Evolutionary conservation across 2,797 vertebrate species (phyloP).

Genomic region (Dryobates pubescens): DNA sequence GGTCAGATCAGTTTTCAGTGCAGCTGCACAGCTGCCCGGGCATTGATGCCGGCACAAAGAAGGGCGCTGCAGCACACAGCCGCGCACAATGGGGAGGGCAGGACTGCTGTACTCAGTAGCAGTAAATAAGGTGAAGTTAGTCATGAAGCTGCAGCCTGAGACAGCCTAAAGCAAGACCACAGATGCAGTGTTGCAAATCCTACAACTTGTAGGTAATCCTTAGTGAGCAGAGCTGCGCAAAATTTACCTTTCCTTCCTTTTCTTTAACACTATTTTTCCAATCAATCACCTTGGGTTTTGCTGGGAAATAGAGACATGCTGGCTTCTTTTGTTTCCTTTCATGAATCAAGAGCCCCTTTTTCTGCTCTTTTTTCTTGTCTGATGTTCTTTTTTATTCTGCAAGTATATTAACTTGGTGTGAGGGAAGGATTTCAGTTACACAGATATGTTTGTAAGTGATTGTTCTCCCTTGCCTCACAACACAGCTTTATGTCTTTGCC

Average conservation of each 20-base stretch:
- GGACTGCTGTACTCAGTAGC: slow-evolving; percentile 15
- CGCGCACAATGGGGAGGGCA: neutral
- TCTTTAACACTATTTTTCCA: neutral
- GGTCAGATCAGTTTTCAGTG: slow-evolving; percentile 56
- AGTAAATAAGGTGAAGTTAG: slow-evolving; percentile 35
- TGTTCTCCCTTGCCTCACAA: neutral
- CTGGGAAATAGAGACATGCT: neutral
- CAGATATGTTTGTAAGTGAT: neutral
- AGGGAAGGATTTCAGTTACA: neutral
- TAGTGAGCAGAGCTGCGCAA: neutral
- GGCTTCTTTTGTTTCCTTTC: neutral
- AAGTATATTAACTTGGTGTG: neutral
- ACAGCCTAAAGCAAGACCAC: neutral
- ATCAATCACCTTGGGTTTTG: neutral
- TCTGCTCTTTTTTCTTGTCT: too few relatives aligned
- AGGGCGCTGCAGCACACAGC: slow-evolving; percentile 14
- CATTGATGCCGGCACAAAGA: slow-evolving; percentile 53
- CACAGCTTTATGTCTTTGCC: slow-evolving; percentile 4
- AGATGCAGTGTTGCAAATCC: neutral
- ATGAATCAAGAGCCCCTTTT: neutral
- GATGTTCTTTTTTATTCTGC: neutral
- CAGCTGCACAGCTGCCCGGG: slow-evolving; percentile 44
- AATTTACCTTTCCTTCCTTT: neutral
- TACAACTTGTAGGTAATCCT: neutral
- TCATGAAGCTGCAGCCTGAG: neutral